Base-by-base conservation (phyloP, 2,113 vertebrate genomes). In the Apteryx mantelli region DNA sequence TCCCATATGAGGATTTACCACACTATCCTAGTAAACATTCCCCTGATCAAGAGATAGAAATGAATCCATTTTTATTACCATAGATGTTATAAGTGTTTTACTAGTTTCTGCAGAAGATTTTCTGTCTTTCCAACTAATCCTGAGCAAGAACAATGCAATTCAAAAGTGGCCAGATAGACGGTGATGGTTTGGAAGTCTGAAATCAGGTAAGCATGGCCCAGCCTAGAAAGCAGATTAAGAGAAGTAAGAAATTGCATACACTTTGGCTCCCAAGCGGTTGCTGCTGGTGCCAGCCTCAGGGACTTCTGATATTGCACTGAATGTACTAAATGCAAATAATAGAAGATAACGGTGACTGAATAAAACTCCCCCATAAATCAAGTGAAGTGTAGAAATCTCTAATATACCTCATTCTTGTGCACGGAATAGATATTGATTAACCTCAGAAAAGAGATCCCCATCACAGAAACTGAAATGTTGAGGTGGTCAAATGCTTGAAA, bases 231-330 rank as follows among this genome's bases (percentile, higher is more conserved):
- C 56, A 30, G 55, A 30, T 56, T 56, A 56, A 28, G 55, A 32
- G 28, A 56, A 30, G 16, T 34, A 60, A 60, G 30, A 30, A 56
- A 26, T 44, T 61, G 40, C 40, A 65, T 4, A 22, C 5, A 55
- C 4, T 73, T 96, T 22, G 7, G 1, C 20, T 94, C 82, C 90
- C 82, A 96, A 96, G 92, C 78, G 88, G 5, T 88, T 96, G 96
- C 85, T 95, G 86, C 90, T 96, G 86, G 93, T 96, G 96, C 96
- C 95, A 95, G 95, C 95, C 93, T 96, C 96, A 96, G 93, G 92
- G 90, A 13, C 40, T 94, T 95, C 87, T 89, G 74, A 91, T 96
- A 96, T 78, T 96, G 93, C 96, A 95, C 68, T 38, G 46, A 50
- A 40, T 63, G 21, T 86, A n/a, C 12, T 60, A 86, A 86, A 63